These are phyloP conservation scores for Harpagoxenus sublaevis DNA, from an alignment of 2,888 invertebrate genomes.

Conservation along the genomic window DNA sequence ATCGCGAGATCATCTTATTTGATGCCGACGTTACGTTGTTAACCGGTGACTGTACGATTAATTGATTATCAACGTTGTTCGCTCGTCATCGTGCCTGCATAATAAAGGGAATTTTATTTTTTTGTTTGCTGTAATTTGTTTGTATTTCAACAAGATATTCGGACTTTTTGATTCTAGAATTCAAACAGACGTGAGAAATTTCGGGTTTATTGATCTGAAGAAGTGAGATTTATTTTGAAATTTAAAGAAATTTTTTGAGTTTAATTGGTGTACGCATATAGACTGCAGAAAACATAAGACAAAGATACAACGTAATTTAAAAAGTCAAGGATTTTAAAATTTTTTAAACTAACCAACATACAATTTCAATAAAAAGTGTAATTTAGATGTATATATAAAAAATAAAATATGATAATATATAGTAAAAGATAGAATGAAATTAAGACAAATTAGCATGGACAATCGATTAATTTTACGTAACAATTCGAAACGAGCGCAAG, in stretches of 20 bases:
- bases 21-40: slow-evolving; percentile 42
- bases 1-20: slow-evolving; percentile 57
- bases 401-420: not conserved
- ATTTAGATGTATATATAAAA: not conserved
- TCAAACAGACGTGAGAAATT: not conserved
- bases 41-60: slow-evolving; percentile 17
- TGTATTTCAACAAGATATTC: not conserved
- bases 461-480: slow-evolving; percentile 17
- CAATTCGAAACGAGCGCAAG: not conserved
- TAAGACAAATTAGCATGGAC: not conserved
- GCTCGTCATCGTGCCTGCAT: slow-evolving; percentile 3
- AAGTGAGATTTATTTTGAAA: no score
- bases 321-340: not conserved
- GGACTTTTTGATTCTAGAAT: not conserved
- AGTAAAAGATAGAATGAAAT: not conserved
- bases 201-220: not conserved
- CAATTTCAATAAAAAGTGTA: not conserved
- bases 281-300: not conserved
- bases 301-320: not conserved
- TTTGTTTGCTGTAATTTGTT: not conserved
- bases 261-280: not conserved
- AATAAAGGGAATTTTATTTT: not conserved
- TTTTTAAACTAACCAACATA: not conserved
- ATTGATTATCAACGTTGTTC: slow-evolving; percentile 21
- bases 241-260: no score